These are phyloP conservation scores for Taphrorychus bicolor DNA, from an alignment of 2,888 invertebrate species.

Conservation along the genomic window DNA sequence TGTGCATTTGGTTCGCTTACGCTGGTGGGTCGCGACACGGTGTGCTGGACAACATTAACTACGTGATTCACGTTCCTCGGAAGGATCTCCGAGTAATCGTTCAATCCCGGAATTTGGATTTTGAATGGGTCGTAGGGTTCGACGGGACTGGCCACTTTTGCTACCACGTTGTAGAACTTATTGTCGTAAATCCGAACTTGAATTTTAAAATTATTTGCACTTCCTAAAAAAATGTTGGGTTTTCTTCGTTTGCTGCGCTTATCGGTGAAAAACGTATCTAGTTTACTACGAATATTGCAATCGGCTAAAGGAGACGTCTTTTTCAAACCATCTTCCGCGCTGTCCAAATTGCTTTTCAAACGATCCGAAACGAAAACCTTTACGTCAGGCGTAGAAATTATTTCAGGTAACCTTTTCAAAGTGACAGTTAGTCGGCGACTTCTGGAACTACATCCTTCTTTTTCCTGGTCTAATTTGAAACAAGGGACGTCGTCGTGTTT, in stretches of 20 bases:
- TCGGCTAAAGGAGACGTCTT: slow-evolving; percentile 12
- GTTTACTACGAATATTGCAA: slow-evolving; percentile 11
- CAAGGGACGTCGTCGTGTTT: slow-evolving; percentile 35
- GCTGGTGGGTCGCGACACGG: slow-evolving; percentile 51
- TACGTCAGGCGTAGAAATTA: slow-evolving; percentile 1
- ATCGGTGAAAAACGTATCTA: slow-evolving; percentile 1
- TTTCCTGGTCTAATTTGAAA: slow-evolving; percentile 37
- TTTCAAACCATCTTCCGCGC: not conserved
- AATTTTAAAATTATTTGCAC: not conserved
- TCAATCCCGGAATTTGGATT: slow-evolving; percentile 65
- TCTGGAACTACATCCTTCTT: not conserved
- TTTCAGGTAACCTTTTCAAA: slow-evolving; percentile 14
- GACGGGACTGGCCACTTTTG: slow-evolving; percentile 2
- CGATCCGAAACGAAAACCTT: slow-evolving; percentile 10
- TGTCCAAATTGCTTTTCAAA: slow-evolving; percentile 1
- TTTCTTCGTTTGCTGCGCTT: not conserved
- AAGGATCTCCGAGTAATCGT: slow-evolving; percentile 67
- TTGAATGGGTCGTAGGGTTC: not conserved
- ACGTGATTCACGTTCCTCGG: slow-evolving; percentile 60
- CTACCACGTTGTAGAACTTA: slow-evolving; percentile 12
- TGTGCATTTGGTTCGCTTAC: slow-evolving; percentile 53
- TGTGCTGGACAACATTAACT: slow-evolving; percentile 59
- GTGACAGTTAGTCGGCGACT: slow-evolving; percentile 2
- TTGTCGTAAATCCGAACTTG: slow-evolving; percentile 13
- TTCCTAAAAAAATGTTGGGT: not conserved